phyloP scores from a whole-genome alignment of 2,888 invertebrate species.

The Nebria brevicollis region DNA sequence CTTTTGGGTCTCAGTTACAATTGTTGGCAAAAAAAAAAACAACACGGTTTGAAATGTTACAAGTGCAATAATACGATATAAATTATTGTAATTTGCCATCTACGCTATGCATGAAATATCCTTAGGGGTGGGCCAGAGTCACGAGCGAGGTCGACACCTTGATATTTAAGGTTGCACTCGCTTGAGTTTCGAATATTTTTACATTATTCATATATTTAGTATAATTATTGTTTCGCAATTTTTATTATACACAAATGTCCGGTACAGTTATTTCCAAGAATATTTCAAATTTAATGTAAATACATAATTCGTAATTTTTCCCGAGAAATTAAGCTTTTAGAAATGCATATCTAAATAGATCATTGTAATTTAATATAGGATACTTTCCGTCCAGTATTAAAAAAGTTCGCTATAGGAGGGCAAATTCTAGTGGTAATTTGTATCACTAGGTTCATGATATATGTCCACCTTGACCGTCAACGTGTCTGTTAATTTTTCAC shows the following conservation, averaged over 20 bases:
- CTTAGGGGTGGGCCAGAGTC: neutral
- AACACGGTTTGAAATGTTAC: neutral
- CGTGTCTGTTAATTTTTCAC: constrained; percentile 23
- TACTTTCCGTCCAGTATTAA: no score
- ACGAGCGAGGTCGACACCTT: neutral
- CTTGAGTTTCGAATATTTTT: neutral
- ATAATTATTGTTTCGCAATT: neutral
- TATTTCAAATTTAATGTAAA: neutral
- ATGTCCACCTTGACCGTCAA: constrained; percentile 23
- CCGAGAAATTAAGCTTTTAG: neutral
- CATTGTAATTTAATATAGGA: no score
- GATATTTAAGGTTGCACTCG: neutral
- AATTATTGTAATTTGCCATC: neutral
- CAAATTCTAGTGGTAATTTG: constrained; percentile 13
- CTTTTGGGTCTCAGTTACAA: neutral
- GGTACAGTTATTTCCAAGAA: neutral
- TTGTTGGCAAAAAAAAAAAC: neutral
- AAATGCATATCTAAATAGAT: no score
- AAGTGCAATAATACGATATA: neutral
- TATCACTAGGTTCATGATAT: constrained; percentile 27
- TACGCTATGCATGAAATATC: neutral
- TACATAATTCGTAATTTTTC: neutral
- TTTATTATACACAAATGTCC: neutral
- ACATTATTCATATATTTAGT: neutral
- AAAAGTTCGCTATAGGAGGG: neutral